Evolutionary conservation across 2,113 vertebrate genomes (phyloP), one percentile per base, ranked within the genome.

Genomic region (Erinaceus europaeus): DNA sequence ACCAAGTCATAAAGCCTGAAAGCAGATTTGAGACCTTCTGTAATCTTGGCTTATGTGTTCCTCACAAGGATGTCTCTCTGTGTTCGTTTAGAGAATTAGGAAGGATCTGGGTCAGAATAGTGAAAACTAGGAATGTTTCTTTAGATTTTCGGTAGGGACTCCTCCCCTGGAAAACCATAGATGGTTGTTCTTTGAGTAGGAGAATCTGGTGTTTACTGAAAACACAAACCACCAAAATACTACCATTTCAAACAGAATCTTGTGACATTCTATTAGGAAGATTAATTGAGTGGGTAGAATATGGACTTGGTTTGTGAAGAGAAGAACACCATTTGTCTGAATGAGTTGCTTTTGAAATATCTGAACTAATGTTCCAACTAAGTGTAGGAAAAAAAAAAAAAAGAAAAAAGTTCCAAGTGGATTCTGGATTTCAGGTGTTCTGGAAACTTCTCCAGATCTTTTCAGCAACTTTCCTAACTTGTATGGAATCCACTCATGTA

Each of bases 321-420:
- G 42, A 73, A 53, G 42, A 73, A 21, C 3, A 9, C 38, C 55
- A 46, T 14, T 48, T 81, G 29, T 77, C 48, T 50, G 17, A 69
- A 81, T 15, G 20, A n/a, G 65, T 44, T 88, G 34, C 64, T 67
- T 90, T 72, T 34, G 55, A 92, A 91, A 89, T 86, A 44, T 27
- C 42, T 88, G 86, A 52, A 86, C n/a, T n/a, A n/a, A n/a, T n/a
- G n/a, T n/a, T n/a, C n/a, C n/a, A n/a, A n/a, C n/a, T n/a, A n/a
- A n/a, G n/a, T n/a, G n/a, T n/a, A n/a, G n/a, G n/a, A n/a, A n/a
- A n/a, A n/a, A n/a, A n/a, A n/a, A n/a, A n/a, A n/a, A n/a, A n/a
- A n/a, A n/a, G n/a, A 86, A 57, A 84, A 21, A 65, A 38, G 7
- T 23, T 3, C 17, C 61, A 59, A 77, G 57, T 71, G 36, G 32